Evolutionary conservation across 1,140 invertebrate species (phyloP), one percentile per base, ranked within the genome.

Genomic region (Drosophila pandora): DNA sequence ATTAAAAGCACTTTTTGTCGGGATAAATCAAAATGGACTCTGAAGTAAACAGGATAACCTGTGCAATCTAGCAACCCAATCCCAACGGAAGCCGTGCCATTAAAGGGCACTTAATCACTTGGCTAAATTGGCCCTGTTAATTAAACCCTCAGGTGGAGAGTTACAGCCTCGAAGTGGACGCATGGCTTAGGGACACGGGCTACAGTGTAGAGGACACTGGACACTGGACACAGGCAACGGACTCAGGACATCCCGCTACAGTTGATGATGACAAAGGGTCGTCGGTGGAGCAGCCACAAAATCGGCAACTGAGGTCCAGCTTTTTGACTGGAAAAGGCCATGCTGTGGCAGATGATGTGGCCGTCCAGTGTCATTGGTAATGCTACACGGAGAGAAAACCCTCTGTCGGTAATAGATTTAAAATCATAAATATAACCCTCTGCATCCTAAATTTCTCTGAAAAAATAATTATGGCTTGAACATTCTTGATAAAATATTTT

Each of bases 41-140:
- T 23, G 8, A 5, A n/a, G 58, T 34, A 60, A 25, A 23, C 48
- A 41, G 30, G 43, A 47, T 21, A 54, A 22, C 37, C 17, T 22
- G 34, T 34, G 28, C 45, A 37, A 49, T 28, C 21, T 10, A 43
- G 41, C 22, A n/a, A 73, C 37, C 25, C 41, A 59, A 64, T 53
- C 52, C 23, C 65, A 12, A 8, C 34, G 17, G 45, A 53, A 60
- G 39, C 28, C 53, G 28, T 47, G 32, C 73, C 72, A 84, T 85
- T 85, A 81, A 77, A 81, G 39, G 67, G 12, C 63, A 84, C 56
- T 84, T 80, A 85, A 84, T 84, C 77, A 73, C 63, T 55, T 53
- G 71, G 23, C 62, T 57, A 65, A 70, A 80, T 68, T 79, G 78
- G 72, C 67, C 13, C 60, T 53, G 45, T 74, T 74, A 74, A 74